Conservation (phyloP, 2,797 vertebrate species). For the Hyperoplus lanceolatus region DNA sequence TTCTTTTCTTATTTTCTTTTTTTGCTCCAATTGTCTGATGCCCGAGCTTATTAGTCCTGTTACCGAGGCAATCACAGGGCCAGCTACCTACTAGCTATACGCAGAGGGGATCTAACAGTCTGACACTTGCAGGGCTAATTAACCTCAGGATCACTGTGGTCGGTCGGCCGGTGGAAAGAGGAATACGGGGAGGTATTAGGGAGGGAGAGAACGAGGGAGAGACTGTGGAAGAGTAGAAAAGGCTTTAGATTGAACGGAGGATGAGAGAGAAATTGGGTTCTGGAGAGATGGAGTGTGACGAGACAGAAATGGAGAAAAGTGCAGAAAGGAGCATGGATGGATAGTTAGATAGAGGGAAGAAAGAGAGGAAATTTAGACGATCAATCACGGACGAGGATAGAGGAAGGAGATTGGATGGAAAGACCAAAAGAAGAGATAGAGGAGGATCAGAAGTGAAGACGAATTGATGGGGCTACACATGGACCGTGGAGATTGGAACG, state of each 20-base stretch:
- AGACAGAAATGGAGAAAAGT: background rate
- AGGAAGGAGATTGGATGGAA: slow-evolving; percentile 14
- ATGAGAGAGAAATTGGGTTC: background rate
- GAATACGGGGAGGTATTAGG: slow-evolving; percentile 2
- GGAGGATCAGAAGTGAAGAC: background rate
- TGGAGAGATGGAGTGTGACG: background rate
- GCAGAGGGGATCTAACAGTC: slow-evolving; percentile 45
- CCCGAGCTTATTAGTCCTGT: slow-evolving; percentile 58
- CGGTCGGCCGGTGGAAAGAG: slow-evolving; percentile 25
- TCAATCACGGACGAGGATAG: background rate
- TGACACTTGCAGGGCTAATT: slow-evolving; percentile 76
- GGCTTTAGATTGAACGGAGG: slow-evolving; percentile 11
- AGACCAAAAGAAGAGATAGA: background rate
- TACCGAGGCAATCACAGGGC: slow-evolving; percentile 61
- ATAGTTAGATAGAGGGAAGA: background rate
- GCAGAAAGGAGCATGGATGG: background rate
- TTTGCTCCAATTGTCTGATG: slow-evolving; percentile 10
- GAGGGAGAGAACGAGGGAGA: background rate
- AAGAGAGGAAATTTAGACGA: slow-evolving; percentile 4
- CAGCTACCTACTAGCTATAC: slow-evolving; percentile 41
- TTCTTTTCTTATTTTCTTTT: background rate
- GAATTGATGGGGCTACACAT: slow-evolving; percentile 1
- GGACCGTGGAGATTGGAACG: background rate
- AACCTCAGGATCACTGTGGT: slow-evolving; percentile 61
- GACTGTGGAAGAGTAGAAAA: background rate